Percentiles rank a stretch among this genome's conserved stretches.
These are phyloP conservation scores for Puma concolor DNA, from an alignment of 2,113 vertebrate species.

Conservation along the genomic window DNA sequence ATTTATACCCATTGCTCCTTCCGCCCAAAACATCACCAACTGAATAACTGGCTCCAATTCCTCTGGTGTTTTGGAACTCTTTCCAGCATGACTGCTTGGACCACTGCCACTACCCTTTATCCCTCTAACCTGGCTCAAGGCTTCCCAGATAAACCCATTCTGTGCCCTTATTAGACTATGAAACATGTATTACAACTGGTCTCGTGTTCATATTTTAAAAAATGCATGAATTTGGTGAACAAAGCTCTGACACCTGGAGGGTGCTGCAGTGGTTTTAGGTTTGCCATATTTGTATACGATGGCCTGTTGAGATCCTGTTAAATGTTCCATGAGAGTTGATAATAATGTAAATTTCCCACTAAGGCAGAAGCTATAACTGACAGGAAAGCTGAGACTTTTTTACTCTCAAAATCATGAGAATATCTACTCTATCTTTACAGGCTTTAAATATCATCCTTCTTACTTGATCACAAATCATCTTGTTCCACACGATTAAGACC, in stretches of 20 bases:
- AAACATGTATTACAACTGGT: not conserved
- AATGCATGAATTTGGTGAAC: not conserved
- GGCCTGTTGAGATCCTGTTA: not conserved
- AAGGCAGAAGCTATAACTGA: not conserved
- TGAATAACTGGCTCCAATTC: not conserved
- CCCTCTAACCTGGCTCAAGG: not conserved
- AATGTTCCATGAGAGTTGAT: not conserved
- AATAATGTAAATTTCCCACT: not conserved
- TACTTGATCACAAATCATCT: not conserved
- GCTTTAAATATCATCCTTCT: not conserved
- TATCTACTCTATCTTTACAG: not conserved
- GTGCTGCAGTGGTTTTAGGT: not conserved
- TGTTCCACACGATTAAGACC: not conserved
- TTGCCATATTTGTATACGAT: not conserved
- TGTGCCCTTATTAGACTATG: not conserved
- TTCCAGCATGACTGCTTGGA: not conserved
- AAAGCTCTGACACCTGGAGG: not conserved
- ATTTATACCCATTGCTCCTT: not conserved
- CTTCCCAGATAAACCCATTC: not conserved
- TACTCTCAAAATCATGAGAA: not conserved
- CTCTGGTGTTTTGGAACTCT: not conserved
- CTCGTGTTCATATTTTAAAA: not conserved
- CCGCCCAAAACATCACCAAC: not conserved
- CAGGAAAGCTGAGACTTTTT: not conserved
- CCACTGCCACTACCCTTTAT: not conserved